These are phyloP conservation scores for Andrena bicolor DNA, from an alignment of 2,888 invertebrate genomes.

Conservation along the genomic window DNA sequence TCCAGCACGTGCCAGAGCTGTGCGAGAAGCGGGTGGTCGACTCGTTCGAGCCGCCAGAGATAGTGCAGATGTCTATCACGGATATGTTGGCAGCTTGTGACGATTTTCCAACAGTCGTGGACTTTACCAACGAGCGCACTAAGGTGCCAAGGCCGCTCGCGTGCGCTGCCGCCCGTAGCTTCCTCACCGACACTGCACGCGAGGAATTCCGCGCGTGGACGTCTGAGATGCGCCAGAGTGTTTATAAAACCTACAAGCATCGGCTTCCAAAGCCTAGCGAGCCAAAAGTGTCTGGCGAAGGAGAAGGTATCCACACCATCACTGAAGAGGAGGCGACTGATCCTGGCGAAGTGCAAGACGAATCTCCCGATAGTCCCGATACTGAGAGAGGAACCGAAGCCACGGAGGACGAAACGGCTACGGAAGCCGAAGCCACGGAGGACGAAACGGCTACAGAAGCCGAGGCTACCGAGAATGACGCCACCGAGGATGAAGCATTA, in stretches of 20 bases:
- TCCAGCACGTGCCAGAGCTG: slow-evolving; percentile 46
- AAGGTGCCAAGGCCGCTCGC: slow-evolving; percentile 56
- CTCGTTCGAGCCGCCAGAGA: slow-evolving; percentile 7
- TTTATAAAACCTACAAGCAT: slow-evolving; percentile 72
- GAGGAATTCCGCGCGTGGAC: slow-evolving; percentile 63
- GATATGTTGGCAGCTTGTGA: slow-evolving; percentile 65
- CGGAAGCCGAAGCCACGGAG: slow-evolving; percentile 39
- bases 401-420: slow-evolving; percentile 37
- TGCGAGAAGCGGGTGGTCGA: slow-evolving; percentile 35
- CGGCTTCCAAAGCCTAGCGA: slow-evolving; percentile 35
- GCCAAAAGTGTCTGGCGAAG: not conserved
- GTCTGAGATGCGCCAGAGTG: slow-evolving; percentile 68
- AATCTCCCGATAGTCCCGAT: not conserved
- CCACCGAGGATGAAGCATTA: not conserved
- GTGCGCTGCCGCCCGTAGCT: slow-evolving; percentile 61
- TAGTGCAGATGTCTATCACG: slow-evolving; percentile 44
- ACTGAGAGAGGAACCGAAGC: slow-evolving; percentile 28
- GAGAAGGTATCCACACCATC: not conserved
- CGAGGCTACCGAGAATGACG: slow-evolving; percentile 34
- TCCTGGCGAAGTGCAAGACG: slow-evolving; percentile 9
- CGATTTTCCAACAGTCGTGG: slow-evolving; percentile 75
- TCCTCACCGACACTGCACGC: slow-evolving; percentile 68
- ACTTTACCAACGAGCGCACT: slow-evolving; percentile 62
- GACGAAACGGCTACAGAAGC: not conserved
- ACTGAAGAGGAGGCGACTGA: slow-evolving; percentile 21